These are phyloP conservation scores for Sympetrum striolatum DNA, from an alignment of 2,888 invertebrate genomes.

Conservation along the genomic window DNA sequence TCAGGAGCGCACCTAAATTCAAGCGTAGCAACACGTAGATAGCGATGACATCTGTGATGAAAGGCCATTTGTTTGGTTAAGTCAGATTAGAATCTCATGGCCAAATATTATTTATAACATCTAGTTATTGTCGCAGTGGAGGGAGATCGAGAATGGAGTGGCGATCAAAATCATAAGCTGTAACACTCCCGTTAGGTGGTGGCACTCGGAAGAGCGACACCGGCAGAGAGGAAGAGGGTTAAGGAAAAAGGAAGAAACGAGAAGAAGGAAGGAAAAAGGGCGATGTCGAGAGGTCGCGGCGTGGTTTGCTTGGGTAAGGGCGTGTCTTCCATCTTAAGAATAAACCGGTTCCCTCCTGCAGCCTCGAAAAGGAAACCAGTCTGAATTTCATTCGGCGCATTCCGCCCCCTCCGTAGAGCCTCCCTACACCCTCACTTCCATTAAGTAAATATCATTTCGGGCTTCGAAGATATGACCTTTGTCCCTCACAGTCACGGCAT, in stretches of 20 bases:
- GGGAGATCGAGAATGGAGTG: background rate
- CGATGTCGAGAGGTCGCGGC: conserved; percentile 48
- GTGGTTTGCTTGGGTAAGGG: conserved; percentile 37
- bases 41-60: too few relatives aligned
- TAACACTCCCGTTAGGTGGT: background rate
- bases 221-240: background rate
- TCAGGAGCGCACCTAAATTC: too few relatives aligned
- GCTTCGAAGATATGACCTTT: conserved; percentile 13
- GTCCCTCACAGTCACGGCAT: background rate
- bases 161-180: background rate
- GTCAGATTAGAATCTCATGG: too few relatives aligned
- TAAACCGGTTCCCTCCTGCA: conserved; percentile 38
- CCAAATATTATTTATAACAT: too few relatives aligned
- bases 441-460: background rate
- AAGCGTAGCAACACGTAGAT: too few relatives aligned
- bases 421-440: background rate
- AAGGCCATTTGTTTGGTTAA: too few relatives aligned
- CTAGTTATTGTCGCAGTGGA: background rate
- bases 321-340: conserved; percentile 12
- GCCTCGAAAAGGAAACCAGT: conserved; percentile 44
- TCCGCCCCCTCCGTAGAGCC: background rate
- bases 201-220: background rate
- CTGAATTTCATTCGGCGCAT: conserved; percentile 33
- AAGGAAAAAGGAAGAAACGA: background rate
- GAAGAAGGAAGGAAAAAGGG: background rate